A percentile compares a stretch with the other conserved stretches of the same genome.
phyloP scores from a whole-genome alignment of 2,888 invertebrate genomes.

The Drosophila testacea region DNA sequence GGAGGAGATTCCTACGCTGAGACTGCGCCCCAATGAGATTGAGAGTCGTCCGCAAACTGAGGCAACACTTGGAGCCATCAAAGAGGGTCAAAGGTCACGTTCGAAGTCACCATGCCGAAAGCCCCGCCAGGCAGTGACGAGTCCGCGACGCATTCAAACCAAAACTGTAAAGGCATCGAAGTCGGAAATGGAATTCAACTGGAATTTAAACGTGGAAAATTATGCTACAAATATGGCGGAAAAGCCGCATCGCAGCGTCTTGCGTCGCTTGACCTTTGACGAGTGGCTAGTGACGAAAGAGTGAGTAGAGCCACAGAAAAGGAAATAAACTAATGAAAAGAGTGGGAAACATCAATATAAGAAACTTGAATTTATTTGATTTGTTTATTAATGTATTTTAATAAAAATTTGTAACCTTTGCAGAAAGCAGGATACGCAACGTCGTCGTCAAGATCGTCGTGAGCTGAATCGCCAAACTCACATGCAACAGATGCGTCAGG shows the following conservation, averaged over 20 bases:
- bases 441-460: conserved; percentile 23
- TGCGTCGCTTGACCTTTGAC: conserved; percentile 41
- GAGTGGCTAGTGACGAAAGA: conserved; percentile 48
- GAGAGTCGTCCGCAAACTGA: neutral
- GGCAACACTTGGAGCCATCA: neutral
- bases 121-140: conserved; percentile 30
- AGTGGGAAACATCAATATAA: too few species aligned
- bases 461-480: conserved; percentile 15
- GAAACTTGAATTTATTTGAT: too few species aligned
- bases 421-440: conserved; percentile 27
- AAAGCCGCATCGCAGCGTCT: neutral
- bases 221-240: neutral
- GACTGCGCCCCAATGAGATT: conserved; percentile 22
- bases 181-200: neutral
- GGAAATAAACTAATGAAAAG: too few species aligned
- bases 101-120: conserved; percentile 5
- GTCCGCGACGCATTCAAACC: conserved; percentile 18
- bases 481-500: conserved; percentile 35
- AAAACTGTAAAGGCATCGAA: neutral
- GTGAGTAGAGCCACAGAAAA: conserved; percentile 21
- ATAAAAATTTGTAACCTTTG: too few species aligned
- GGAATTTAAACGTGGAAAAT: neutral
- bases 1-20: conserved; percentile 15
- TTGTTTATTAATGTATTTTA: too few species aligned
- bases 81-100: neutral